Conservation (phyloP, 1,140 invertebrate genomes). For the Gerris buenoi region DNA sequence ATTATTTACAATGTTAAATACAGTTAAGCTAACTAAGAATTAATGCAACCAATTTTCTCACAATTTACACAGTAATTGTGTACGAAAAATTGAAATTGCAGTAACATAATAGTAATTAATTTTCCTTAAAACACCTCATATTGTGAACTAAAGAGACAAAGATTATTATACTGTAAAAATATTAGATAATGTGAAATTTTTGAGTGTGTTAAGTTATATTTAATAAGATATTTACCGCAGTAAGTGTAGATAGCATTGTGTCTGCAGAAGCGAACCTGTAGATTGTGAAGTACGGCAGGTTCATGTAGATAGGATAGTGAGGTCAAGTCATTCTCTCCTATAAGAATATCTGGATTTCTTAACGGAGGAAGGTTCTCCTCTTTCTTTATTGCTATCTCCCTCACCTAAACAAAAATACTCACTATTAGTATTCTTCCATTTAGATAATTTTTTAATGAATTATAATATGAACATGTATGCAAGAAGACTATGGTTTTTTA, state of each 20-base stretch:
- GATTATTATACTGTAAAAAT: no score
- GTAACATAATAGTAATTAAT: no score
- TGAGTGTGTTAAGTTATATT: no score
- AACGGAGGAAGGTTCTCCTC: conserved; percentile 73
- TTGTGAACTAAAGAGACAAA: no score
- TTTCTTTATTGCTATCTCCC: conserved; percentile 34
- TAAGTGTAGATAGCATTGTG: conserved; percentile 94
- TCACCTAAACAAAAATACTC: conserved; percentile 21
- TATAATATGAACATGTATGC: neutral
- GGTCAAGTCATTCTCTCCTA: conserved; percentile 97
- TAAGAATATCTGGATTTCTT: conserved; percentile 87
- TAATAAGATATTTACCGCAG: conserved; percentile 73
- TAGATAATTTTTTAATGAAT: neutral
- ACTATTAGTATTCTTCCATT: neutral
- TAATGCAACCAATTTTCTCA: no score
- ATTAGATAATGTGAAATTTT: no score
- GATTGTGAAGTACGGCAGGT: conserved; percentile 87
- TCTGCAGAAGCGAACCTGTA: conserved; percentile 83
- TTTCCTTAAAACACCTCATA: no score
- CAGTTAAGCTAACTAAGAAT: no score
- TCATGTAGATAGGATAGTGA: conserved; percentile 94
- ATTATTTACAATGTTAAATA: no score
- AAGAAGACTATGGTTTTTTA: neutral
- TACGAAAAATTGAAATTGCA: no score
- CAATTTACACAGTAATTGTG: no score